A percentile compares a stretch with the other conserved stretches of the same genome.
Conservation (phyloP, 64 coral and sea anemone species). For the Anthopleura sola region DNA sequence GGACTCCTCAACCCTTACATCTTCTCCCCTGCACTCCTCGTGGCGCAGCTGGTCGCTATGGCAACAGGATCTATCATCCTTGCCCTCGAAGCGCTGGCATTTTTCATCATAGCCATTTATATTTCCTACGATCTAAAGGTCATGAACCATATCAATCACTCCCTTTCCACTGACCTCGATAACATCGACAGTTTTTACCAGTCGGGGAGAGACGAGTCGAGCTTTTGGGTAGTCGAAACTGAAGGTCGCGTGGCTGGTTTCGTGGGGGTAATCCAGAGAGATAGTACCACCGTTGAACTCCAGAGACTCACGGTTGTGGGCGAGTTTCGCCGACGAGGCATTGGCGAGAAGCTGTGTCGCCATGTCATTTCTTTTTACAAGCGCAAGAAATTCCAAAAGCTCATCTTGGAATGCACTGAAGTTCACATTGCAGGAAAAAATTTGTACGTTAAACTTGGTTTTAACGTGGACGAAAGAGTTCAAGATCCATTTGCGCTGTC, state of each 20-base stretch:
- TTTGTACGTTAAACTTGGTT: conserved; percentile 53
- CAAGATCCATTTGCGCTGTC: conserved; percentile 42
- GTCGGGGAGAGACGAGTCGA: conserved; percentile 41
- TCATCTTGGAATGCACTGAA: conserved; percentile 51
- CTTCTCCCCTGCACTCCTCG: conserved; percentile 27
- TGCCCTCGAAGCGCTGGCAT: not conserved
- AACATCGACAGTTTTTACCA: conserved; percentile 28
- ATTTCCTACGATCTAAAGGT: conserved; percentile 30
- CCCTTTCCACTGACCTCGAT: conserved; percentile 44
- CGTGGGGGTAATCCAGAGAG: conserved; percentile 45
- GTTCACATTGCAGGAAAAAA: conserved; percentile 49
- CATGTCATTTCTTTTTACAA: conserved; percentile 50
- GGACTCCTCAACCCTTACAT: conserved; percentile 46
- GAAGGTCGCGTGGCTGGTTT: conserved; percentile 45
- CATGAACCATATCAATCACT: conserved; percentile 40
- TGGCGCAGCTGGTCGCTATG: not conserved
- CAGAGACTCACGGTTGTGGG: conserved; percentile 54
- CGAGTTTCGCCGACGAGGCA: conserved; percentile 42
- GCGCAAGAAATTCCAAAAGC: conserved; percentile 22
- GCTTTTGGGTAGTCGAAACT: conserved; percentile 62
- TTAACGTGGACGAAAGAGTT: conserved; percentile 22
- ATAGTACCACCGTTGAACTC: conserved; percentile 44
- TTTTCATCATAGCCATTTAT: conserved; percentile 33
- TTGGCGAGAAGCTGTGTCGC: conserved; percentile 48
- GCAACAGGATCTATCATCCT: conserved; percentile 14